phyloP scores from a whole-genome alignment of 2,797 vertebrate species.

The Manis pentadactyla region DNA sequence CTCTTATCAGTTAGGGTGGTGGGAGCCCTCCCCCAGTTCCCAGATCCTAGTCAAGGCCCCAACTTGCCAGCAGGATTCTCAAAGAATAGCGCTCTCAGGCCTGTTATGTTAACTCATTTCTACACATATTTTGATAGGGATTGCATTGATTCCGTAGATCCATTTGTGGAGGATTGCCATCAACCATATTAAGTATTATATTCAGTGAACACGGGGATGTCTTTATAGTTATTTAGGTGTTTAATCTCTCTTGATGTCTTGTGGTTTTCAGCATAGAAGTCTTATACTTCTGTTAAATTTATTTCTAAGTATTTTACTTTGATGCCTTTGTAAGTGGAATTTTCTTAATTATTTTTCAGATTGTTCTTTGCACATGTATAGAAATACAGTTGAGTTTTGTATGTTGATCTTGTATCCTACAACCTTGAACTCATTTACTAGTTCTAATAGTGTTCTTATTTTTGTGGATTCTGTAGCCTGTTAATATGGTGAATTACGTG shows the following conservation, averaged over 20 bases:
- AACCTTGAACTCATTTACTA: neutral
- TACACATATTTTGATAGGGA: slow-evolving; percentile 19
- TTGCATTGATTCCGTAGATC: neutral
- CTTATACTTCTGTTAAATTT: neutral
- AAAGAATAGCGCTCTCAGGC: slow-evolving; percentile 9
- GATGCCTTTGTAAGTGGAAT: neutral
- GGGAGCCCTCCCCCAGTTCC: neutral
- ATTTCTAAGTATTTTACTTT: neutral
- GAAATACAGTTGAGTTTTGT: neutral
- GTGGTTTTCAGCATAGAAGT: neutral
- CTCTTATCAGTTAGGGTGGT: neutral
- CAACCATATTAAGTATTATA: no score
- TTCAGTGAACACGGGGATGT: no score
- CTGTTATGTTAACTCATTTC: neutral
- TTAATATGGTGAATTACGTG: neutral
- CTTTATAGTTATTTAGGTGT: no score
- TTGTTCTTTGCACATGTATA: neutral
- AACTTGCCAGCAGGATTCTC: neutral
- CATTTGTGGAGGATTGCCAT: no score
- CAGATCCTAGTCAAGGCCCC: neutral
- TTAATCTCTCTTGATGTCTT: no score
- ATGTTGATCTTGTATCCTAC: neutral
- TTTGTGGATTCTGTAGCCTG: neutral
- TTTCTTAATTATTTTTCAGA: neutral
- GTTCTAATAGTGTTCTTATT: neutral